Conservation (phyloP, 2,113 vertebrate genomes). For the Aphyosemion australe region DNA sequence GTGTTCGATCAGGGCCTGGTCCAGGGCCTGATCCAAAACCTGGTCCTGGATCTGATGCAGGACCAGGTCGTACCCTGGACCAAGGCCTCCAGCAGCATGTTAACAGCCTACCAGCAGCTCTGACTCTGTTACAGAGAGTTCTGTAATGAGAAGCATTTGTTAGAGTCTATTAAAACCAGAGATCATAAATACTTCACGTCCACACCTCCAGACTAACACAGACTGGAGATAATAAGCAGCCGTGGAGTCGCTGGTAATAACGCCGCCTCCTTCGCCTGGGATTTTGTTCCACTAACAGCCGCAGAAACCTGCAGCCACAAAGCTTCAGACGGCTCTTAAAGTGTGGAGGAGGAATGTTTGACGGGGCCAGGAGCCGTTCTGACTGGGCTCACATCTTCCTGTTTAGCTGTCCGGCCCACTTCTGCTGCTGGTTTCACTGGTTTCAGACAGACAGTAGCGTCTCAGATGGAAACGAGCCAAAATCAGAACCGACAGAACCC, state of each 20-base stretch:
- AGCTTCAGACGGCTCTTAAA: conserved; percentile 58
- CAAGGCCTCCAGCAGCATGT: conserved; percentile 13
- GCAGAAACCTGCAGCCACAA: conserved; percentile 38
- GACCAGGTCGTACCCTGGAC: too few species aligned
- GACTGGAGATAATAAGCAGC: conserved; percentile 63
- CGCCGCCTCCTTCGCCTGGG: conserved; percentile 41
- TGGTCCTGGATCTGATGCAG: too few species aligned
- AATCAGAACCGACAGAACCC: too few species aligned
- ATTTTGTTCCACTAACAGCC: conserved; percentile 36
- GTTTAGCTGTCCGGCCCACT: conserved; percentile 18
- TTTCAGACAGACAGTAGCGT: too few species aligned
- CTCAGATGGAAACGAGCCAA: too few species aligned
- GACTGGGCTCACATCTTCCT: conserved; percentile 30
- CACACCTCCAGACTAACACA: conserved; percentile 63
- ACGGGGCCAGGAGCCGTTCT: conserved; percentile 51
- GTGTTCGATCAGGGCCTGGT: not conserved
- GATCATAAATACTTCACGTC: conserved; percentile 72
- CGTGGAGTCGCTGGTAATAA: conserved; percentile 58
- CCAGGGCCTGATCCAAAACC: too few species aligned
- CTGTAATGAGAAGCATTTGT: conserved; percentile 64
- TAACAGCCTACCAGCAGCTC: conserved; percentile 46
- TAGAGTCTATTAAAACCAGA: conserved; percentile 64
- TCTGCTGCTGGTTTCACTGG: not conserved
- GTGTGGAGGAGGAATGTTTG: conserved; percentile 47
- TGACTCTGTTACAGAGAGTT: conserved; percentile 45